Evolutionary conservation across 2,797 vertebrate species (phyloP), one percentile per base, ranked within the genome.

Genomic region (Helicolenus hilgendorfi): DNA sequence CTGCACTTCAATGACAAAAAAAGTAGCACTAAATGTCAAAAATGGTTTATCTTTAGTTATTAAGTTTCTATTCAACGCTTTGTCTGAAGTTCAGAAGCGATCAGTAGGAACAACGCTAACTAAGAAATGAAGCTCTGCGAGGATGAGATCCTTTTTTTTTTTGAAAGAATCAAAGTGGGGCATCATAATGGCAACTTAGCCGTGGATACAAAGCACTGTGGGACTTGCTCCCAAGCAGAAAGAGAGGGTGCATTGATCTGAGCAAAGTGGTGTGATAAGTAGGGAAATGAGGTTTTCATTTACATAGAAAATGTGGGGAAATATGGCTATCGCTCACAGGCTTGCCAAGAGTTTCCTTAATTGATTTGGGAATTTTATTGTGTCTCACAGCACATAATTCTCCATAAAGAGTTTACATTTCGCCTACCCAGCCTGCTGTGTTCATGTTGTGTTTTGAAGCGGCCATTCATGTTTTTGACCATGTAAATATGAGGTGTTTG

Each of bases 241-340:
- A 79, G 70, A 87, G 62, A 89, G 72, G 49, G 38, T 60, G 27
- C 75, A 85, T 55, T 89, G 88, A 92, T 94, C 81, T 84, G 74
- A 87, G 72, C 59, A 87, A 87, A 83, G 74, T 74, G 18, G 79
- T 89, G 70, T 76, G 53, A 86, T 88, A 85, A 87, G 88, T 64
- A 83, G 72, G 9, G 60, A 91, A 91, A 90, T 81, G 18, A 73
- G 62, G 64, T 82, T 90, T 92, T 89, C 80, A 93, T 95, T 94
- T 94, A 77, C 87, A 92, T 92, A 82, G 76, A 76, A 85, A 86
- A 86, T 73, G 79, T 69, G 67, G 13, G 81, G 74, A 87, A 73
- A 76, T 89, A 71, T 90, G 82, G 67, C 83, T 91, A 64, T 85
- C 81, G 79, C 77, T 83, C 72, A 85, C 81, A 90, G 71, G 79